Percentiles rank a stretch among this genome's conserved stretches.
phyloP scores from a whole-genome alignment of 2,113 vertebrate species.

The Zosterops borbonicus region DNA sequence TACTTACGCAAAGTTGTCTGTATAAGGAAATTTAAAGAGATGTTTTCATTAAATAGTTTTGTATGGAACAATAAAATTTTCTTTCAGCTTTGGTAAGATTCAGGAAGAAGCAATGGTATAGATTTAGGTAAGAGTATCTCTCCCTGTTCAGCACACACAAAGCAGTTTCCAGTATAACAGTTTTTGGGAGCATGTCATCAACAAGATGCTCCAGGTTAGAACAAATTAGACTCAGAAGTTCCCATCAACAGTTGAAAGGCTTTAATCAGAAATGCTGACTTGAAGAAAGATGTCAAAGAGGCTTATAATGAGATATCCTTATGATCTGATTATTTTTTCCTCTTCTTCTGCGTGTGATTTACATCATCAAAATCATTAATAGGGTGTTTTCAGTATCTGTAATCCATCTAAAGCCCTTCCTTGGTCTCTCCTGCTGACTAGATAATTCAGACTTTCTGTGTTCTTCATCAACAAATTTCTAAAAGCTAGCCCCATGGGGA shows the following conservation, averaged over 20 bases:
- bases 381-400: neutral
- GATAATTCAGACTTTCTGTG: neutral
- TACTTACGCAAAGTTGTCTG: neutral
- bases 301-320: neutral
- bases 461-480: neutral
- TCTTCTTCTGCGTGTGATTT: neutral
- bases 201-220: neutral
- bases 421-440: neutral
- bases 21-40: neutral
- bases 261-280: neutral
- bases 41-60: neutral
- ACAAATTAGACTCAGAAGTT: neutral
- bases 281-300: neutral
- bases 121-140: neutral
- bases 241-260: neutral
- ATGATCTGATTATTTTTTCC: neutral
- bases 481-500: neutral
- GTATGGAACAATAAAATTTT: neutral
- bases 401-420: neutral
- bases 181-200: neutral
- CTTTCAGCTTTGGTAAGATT: neutral
- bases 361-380: neutral
- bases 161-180: neutral
- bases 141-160: neutral
- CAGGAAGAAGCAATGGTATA: neutral